A percentile compares a stretch with the other conserved stretches of the same genome.
phyloP scores from a whole-genome alignment of 2,888 invertebrate species.

The Acheta domesticus region DNA sequence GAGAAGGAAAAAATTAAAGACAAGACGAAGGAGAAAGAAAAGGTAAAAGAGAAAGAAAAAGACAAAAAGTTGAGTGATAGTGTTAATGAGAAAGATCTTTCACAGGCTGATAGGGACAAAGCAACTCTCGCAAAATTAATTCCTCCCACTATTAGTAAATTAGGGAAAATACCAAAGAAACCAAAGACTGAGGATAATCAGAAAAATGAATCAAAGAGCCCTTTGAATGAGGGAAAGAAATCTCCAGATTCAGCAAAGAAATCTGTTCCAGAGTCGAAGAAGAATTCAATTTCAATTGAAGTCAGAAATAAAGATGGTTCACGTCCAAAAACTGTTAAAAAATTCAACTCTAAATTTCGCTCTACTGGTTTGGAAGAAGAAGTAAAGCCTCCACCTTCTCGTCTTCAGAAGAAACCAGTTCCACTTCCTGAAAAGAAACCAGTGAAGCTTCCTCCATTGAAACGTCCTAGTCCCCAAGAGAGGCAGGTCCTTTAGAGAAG shows the following conservation, averaged over 20 bases:
- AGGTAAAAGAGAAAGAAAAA: conserved; percentile 48
- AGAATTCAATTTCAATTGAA: conserved; percentile 78
- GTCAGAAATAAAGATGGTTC: conserved; percentile 62
- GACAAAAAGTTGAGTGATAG: conserved; percentile 42
- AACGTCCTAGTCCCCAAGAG: conserved; percentile 40
- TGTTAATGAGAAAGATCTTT: conserved; percentile 46
- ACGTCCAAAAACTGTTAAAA: conserved; percentile 86
- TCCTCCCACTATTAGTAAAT: conserved; percentile 65
- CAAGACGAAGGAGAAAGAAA: conserved; percentile 43
- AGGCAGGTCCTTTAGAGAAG: conserved; percentile 66
- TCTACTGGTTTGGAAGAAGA: conserved; percentile 88
- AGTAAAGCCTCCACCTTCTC: conserved; percentile 78
- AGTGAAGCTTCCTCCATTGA: conserved; percentile 48
- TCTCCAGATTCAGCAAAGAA: conserved; percentile 34
- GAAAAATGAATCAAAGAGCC: conserved; percentile 34
- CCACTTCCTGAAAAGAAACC: conserved; percentile 41
- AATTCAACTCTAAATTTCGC: conserved; percentile 85
- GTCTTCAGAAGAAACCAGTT: conserved; percentile 60
- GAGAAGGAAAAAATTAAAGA: conserved; percentile 39
- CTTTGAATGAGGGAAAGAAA: conserved; percentile 34
- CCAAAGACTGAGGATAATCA: conserved; percentile 47
- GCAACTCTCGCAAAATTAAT: conserved; percentile 64
- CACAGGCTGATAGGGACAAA: conserved; percentile 63
- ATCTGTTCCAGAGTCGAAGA: conserved; percentile 47
- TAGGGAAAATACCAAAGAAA: conserved; percentile 77